A percentile compares a stretch with the other conserved stretches of the same genome.
These are phyloP conservation scores for Sinocyclocheilus rhinocerous DNA, from an alignment of 2,113 vertebrate species.

Conservation along the genomic window DNA sequence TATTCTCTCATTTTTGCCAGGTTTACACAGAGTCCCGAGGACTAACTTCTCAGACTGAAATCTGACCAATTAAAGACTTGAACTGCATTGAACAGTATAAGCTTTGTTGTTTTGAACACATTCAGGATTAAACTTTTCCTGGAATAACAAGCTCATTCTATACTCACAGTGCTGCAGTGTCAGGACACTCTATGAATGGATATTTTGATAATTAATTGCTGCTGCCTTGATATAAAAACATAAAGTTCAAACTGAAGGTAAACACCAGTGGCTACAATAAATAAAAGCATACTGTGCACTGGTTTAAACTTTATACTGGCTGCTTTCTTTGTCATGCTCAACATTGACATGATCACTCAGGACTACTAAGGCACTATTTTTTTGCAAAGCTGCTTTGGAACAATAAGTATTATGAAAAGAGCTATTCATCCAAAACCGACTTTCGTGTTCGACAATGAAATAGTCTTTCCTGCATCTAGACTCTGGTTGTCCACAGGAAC, in stretches of 20 bases:
- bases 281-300: neutral
- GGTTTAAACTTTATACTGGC: neutral
- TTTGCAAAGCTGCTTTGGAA: neutral
- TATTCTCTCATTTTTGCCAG: neutral
- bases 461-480: neutral
- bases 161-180: neutral
- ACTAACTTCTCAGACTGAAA: neutral
- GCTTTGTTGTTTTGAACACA: constrained; percentile 39
- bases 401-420: neutral
- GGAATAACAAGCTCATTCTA: constrained; percentile 13
- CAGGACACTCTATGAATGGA: neutral
- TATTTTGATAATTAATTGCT: neutral
- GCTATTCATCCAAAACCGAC: neutral
- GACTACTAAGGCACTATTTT: neutral
- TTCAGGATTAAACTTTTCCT: neutral
- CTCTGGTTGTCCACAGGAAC: neutral
- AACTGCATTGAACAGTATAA: constrained; percentile 28
- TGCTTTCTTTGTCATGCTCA: neutral
- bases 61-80: constrained; percentile 20
- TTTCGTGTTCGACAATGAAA: neutral
- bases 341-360: neutral
- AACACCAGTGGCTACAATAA: neutral
- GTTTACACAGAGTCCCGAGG: neutral
- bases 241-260: neutral
- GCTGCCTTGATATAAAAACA: neutral